Percentiles rank a stretch among this genome's conserved stretches.
Conservation (phyloP, 2,113 vertebrate species). For the Sinocyclocheilus grahami region DNA sequence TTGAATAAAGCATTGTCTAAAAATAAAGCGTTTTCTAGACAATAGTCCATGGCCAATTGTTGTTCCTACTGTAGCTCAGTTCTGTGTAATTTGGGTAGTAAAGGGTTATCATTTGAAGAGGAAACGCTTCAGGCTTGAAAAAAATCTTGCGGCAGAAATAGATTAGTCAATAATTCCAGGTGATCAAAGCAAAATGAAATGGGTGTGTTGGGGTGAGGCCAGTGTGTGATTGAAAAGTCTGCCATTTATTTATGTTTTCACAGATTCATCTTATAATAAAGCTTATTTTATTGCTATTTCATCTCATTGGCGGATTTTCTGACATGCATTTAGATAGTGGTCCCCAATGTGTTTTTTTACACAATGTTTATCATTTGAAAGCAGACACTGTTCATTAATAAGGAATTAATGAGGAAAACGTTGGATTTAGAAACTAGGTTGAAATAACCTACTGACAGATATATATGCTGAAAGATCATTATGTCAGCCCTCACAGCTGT, state of each 20-base stretch:
- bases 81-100: not conserved
- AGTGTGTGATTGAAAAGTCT: not conserved
- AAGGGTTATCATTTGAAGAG: not conserved
- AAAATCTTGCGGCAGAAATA: not conserved
- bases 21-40: no score
- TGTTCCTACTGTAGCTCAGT: no score
- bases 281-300: not conserved
- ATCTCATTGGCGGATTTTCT: not conserved
- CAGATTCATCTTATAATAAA: not conserved
- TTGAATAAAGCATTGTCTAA: not conserved
- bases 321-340: not conserved
- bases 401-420: not conserved
- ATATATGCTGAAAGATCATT: not conserved
- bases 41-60: no score
- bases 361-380: not conserved
- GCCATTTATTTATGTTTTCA: not conserved
- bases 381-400: not conserved
- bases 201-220: conserved; percentile 8
- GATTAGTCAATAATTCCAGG: conserved; percentile 3
- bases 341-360: not conserved
- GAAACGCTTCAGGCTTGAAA: not conserved
- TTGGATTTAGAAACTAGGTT: not conserved
- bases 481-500: not conserved
- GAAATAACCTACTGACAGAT: not conserved
- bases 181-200: not conserved